Conservation (phyloP, 2,113 vertebrate genomes). For the Protobothrops mucrosquamatus region DNA sequence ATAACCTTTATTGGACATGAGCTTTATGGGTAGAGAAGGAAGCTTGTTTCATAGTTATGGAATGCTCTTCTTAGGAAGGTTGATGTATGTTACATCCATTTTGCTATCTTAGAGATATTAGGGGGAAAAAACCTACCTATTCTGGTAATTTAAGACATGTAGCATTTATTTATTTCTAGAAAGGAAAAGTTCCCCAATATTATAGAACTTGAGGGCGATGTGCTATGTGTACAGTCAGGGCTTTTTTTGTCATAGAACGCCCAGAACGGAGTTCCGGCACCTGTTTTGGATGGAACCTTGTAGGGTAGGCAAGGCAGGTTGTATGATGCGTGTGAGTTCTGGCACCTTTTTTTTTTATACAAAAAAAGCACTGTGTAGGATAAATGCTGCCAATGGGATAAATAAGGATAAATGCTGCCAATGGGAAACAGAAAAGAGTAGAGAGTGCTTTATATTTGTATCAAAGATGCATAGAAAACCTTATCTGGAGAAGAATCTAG, state of each 20-base stretch:
- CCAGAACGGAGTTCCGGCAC: too few relatives aligned
- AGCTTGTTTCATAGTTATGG: background rate
- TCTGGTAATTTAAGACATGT: background rate
- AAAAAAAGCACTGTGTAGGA: too few relatives aligned
- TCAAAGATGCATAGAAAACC: background rate
- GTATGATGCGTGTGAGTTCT: too few relatives aligned
- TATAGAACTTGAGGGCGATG: background rate
- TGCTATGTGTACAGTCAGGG: background rate
- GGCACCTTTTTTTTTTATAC: too few relatives aligned
- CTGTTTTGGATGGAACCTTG: too few relatives aligned
- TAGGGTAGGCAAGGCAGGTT: too few relatives aligned
- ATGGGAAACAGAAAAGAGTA: background rate
- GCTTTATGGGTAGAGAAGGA: background rate
- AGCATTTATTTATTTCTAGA: background rate
- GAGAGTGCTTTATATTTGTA: background rate
- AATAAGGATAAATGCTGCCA: background rate
- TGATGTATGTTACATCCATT: background rate
- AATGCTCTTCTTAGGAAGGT: background rate
- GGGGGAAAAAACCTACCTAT: background rate
- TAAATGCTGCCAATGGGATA: background rate
- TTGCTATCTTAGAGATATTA: background rate
- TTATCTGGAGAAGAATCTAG: background rate
- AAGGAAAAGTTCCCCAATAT: background rate
- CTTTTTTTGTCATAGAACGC: too few relatives aligned
- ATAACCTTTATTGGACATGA: background rate